Evolutionary conservation across 2,888 invertebrate genomes (phyloP), one percentile per base, ranked within the genome.

Genomic region (Drosophila anomelani): DNA sequence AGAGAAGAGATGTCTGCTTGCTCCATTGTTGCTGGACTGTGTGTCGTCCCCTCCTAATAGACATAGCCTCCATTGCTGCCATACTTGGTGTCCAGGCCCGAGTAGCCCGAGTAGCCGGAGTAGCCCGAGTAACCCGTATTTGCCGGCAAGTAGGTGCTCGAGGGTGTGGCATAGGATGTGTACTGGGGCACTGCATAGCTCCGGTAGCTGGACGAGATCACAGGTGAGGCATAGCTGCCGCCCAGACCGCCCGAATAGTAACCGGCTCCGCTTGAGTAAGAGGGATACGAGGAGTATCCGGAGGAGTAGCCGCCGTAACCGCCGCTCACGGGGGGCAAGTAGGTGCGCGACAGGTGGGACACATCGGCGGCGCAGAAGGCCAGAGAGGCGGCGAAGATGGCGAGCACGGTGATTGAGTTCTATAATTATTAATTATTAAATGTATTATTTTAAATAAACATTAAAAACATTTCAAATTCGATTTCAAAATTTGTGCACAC

Each of bases 41-140:
- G 29, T 12, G 12, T 8, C 7, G 7, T 29, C 29, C 20, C 20
- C 20, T 15, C 39, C 60, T 88, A 91, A 56, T 91, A 91, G 62
- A 90, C 39, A 59, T 91, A 91, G 32, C 91, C 91, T 29, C 91
- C 91, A 51, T 91, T 88, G 56, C 86, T 67, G 36, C 74, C 89
- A 58, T 91, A 91, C 54, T 90, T 81, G 32, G 91, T 91, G 47
- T 84, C 91, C 54, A 84, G 74, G 7, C 85, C 86, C 17, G 34
- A 66, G 59, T 74, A 84, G 32, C 82, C 66, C 54, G 56, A 56
- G 39, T 61, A 61, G 3, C 58, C 57, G 12, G 51, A 56, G 46
- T 72, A 84, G 41, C 67, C 70, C 0, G 60, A 55, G 49, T 62
- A 60, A 1, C 60, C 60, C 17, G 49, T 17, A 13, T 66, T 46